Evolutionary conservation across 2,113 vertebrate species (phyloP).

Genomic region (Dolichotis patagonum): DNA sequence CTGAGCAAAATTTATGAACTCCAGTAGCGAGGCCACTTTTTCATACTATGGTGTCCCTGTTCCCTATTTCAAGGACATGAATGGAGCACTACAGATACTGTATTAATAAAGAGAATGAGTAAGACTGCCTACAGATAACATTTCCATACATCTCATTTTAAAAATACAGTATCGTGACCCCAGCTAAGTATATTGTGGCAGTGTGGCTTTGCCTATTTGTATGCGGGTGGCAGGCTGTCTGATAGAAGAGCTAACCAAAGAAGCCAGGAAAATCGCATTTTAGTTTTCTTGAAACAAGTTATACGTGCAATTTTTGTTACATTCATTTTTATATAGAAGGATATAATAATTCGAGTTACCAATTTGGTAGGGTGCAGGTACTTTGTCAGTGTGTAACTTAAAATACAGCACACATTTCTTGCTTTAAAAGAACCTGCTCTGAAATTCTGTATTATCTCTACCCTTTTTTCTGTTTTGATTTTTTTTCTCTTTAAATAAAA

Average conservation of each 20-base stretch:
- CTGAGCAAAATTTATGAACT: slow-evolving; percentile 93
- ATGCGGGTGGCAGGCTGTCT: slow-evolving; percentile 69
- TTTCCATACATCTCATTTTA: slow-evolving; percentile 84
- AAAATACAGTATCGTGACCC: slow-evolving; percentile 81
- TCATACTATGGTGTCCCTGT: slow-evolving; percentile 87
- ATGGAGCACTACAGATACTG: slow-evolving; percentile 85
- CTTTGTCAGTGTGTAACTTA: slow-evolving; percentile 58
- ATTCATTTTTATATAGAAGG: slow-evolving; percentile 49
- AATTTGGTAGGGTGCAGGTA: slow-evolving; percentile 66
- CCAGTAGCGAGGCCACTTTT: slow-evolving; percentile 89
- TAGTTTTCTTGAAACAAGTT: background rate
- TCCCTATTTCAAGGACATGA: slow-evolving; percentile 93
- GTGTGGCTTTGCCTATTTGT: slow-evolving; percentile 79
- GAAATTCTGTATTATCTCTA: no score
- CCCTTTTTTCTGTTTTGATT: no score
- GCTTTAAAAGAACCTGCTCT: slow-evolving; percentile 53
- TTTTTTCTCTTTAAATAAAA: no score
- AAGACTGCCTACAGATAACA: slow-evolving; percentile 84
- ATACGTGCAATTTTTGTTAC: background rate
- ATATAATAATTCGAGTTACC: slow-evolving; percentile 62
- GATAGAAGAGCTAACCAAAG: slow-evolving; percentile 35
- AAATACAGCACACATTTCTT: slow-evolving; percentile 20
- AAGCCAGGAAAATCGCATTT: slow-evolving; percentile 54
- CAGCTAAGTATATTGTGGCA: slow-evolving; percentile 76
- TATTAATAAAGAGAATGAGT: slow-evolving; percentile 86